phyloP scores from a whole-genome alignment of 2,113 vertebrate species.

The Cyprinodon variegatus region DNA sequence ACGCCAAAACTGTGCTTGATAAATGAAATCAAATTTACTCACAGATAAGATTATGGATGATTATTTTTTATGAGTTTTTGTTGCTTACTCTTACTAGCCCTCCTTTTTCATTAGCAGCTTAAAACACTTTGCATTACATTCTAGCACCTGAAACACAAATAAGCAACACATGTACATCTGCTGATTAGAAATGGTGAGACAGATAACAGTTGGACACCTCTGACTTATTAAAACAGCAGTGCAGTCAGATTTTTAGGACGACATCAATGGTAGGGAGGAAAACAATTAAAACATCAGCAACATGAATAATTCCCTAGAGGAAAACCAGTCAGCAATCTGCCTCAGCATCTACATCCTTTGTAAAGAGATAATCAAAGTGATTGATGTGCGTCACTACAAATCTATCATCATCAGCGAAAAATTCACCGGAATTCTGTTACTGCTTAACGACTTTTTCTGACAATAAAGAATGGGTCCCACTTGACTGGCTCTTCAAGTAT shows the following conservation, averaged over 20 bases:
- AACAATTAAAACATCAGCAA: conserved; percentile 24
- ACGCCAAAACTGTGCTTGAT: too few species aligned
- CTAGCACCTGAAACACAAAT: not conserved
- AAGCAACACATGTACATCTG: not conserved
- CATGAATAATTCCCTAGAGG: conserved; percentile 29
- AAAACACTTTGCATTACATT: conserved; percentile 29
- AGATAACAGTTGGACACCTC: conserved; percentile 7
- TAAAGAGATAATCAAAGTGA: conserved; percentile 42
- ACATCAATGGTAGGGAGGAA: conserved; percentile 21
- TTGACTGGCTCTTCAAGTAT: conserved; percentile 18
- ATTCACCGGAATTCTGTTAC: conserved; percentile 36
- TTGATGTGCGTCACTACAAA: conserved; percentile 31
- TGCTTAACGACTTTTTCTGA: conserved; percentile 44
- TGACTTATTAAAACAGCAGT: conserved; percentile 7
- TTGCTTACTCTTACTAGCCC: conserved; percentile 12
- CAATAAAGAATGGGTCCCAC: conserved; percentile 28
- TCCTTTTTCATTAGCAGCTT: conserved; percentile 1
- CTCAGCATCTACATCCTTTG: conserved; percentile 10
- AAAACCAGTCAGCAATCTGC: conserved; percentile 51
- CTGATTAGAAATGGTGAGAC: conserved; percentile 5
- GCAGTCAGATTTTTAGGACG: conserved; percentile 31
- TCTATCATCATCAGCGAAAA: conserved; percentile 33
- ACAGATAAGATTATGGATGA: too few species aligned
- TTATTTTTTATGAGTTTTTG: not conserved
- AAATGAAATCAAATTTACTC: too few species aligned